Evolutionary conservation across 2,888 invertebrate species (phyloP).

Genomic region (Lepidochitona cinerea): DNA sequence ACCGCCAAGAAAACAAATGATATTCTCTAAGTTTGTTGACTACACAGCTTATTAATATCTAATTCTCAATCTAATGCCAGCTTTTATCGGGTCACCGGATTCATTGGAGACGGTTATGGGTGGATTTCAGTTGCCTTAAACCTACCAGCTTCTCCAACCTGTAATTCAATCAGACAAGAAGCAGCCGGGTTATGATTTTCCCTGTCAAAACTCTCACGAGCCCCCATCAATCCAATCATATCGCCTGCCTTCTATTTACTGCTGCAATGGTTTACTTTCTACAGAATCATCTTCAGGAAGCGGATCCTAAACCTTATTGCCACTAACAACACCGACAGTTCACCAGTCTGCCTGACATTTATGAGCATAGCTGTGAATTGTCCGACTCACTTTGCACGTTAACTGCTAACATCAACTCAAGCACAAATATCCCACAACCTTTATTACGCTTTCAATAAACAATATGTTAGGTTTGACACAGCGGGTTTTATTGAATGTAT

Average conservation of each 20-base stretch:
- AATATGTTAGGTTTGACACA: too few relatives aligned
- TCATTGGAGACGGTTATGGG: neutral
- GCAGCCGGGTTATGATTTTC: neutral
- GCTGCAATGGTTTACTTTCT: neutral
- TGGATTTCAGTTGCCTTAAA: neutral
- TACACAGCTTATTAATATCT: constrained; percentile 2
- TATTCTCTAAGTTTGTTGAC: neutral
- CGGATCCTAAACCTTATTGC: too few relatives aligned
- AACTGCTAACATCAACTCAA: too few relatives aligned
- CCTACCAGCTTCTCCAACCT: neutral
- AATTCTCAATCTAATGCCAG: neutral
- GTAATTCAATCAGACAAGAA: neutral
- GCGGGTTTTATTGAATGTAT: too few relatives aligned
- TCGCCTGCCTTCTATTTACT: neutral
- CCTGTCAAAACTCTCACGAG: neutral
- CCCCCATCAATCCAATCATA: neutral
- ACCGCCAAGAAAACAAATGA: neutral
- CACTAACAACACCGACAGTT: too few relatives aligned
- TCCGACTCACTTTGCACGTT: neutral
- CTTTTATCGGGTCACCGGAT: constrained; percentile 3
- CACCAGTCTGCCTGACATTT: neutral
- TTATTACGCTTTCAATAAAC: too few relatives aligned
- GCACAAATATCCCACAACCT: too few relatives aligned
- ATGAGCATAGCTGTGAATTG: neutral
- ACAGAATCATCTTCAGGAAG: neutral